Base-by-base conservation (phyloP, 2,113 vertebrate genomes). In the Cyprinodon brontotheroides region DNA sequence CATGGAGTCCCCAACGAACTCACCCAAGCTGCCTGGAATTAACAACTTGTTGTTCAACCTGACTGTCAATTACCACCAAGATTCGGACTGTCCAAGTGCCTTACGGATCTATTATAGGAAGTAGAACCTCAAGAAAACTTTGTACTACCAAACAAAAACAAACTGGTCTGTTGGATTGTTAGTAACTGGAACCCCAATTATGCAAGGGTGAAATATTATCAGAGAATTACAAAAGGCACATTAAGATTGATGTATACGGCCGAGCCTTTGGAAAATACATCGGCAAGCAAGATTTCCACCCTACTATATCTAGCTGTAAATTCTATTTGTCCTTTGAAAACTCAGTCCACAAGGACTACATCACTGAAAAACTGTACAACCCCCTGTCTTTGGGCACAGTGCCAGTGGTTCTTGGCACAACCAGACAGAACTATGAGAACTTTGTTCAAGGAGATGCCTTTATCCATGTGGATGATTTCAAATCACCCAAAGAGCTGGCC, bases 311-410 rank as follows among this genome's bases (percentile, higher is more conserved):
- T 81, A 94, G 94, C 67, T 99, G 97, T 86, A 99, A 99, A 74
- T 99, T 99, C 89, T 99, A 98, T 80, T 94, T 99, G 91, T 94
- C 97, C 0, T 99, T 99, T 81, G 97, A 99, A 93, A 99, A 99
- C 89, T 98, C 97, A 37, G 96, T 97, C 81, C 98, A 99, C 91
- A 98, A 96, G 89, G 98, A 98, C 94, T 96, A 99, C 77, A 98
- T 99, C 80, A 99, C 97, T 0, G 97, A 99, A 87, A 99, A 99
- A 93, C 95, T 99, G 75, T 99, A 97, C 90, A 97, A 97, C 89
- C 96, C 97, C 8, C 94, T 99, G 57, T 93, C 96, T 14, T 95
- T 97, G 4, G 97, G 97, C 47, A 96, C 97, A 9, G 97, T 99
- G 60, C 98, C 98, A 7, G 93, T 99, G 61, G 98, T 98, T 75